Evolutionary conservation across 2,888 invertebrate species (phyloP).

Genomic region (Amiota minor): DNA sequence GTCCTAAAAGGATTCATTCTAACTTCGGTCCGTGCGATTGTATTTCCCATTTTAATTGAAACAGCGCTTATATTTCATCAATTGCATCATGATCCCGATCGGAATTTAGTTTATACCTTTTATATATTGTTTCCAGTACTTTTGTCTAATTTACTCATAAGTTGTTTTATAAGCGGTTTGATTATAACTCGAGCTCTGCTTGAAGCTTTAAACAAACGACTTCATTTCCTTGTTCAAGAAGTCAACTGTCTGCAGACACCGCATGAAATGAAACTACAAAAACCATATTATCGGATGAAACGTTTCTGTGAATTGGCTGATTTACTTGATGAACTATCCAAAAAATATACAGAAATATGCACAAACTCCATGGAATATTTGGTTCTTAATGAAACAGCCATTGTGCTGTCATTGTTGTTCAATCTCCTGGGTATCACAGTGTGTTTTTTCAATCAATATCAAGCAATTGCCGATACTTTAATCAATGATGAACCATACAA

Average conservation of each 20-base stretch:
- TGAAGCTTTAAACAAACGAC: conserved; percentile 53
- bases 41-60: conserved; percentile 58
- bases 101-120: conserved; percentile 51
- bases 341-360: conserved; percentile 55
- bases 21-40: conserved; percentile 53
- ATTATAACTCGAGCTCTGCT: conserved; percentile 56
- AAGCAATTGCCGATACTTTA: conserved; percentile 61
- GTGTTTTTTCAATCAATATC: conserved; percentile 64
- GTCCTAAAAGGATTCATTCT: conserved; percentile 43
- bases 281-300: conserved; percentile 65
- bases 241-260: conserved; percentile 57
- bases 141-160: conserved; percentile 62
- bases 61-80: conserved; percentile 56
- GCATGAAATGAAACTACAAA: conserved; percentile 53
- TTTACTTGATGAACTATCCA: conserved; percentile 60
- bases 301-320: conserved; percentile 67
- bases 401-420: conserved; percentile 63
- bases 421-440: conserved; percentile 68
- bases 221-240: conserved; percentile 55
- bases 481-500: conserved; percentile 63
- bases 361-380: conserved; percentile 49
- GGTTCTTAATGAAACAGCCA: conserved; percentile 53
- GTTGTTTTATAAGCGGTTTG: conserved; percentile 61
- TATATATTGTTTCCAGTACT: conserved; percentile 63
- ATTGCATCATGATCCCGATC: conserved; percentile 51